Base-by-base conservation (phyloP, 2,113 vertebrate genomes). In the Scartelaos histophorus region DNA sequence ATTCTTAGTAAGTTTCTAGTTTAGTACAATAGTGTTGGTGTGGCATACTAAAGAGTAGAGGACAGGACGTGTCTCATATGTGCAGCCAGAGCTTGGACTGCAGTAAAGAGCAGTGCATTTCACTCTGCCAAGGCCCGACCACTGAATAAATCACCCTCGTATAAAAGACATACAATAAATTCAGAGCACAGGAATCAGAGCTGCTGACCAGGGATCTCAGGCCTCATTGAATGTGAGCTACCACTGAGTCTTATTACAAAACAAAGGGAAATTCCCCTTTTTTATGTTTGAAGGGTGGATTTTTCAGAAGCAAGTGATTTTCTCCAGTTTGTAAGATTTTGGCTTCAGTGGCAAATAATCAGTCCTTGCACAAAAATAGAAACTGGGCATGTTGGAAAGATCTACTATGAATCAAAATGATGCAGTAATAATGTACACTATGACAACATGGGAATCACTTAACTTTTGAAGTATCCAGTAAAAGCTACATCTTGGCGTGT, bases 141-240 rank as follows among this genome's bases (percentile, higher is more conserved):
- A 45, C 73, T 67, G 69, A 76, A 84, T 80, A 81, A 84, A 88
- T 87, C 71, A 84, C 25, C 22, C 57, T 54, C 70, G 49, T 34
- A 43, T 38, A 61, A 61, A 34, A 61, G 13, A 61, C 16, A 61
- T 29, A 61, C 24, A 61, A 29, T 29, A 61, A 60, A 61, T 61
- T 29, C 25, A 34, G 25, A 4, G 7, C 25, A 11, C 5, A 9
- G 21, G 22, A 58, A 5, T 57, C 11, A 57, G 21, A 24, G 22
- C 56, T 58, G 56, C 24, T 25, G 22, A 25, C 58, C 58, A 17
- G 25, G 25, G 24, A 61, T 61, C 15, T 17, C 24, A 61, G 7
- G 24, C 4, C 24, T 17, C 24, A 34, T 19, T 34, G 24, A 61
- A 29, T 6, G 25, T 61, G 34, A 29, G 13, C 58, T 61, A 34